Percentiles rank a stretch among this genome's conserved stretches.
phyloP scores from a whole-genome alignment of 2,888 invertebrate species.

The Sturmia bella region DNA sequence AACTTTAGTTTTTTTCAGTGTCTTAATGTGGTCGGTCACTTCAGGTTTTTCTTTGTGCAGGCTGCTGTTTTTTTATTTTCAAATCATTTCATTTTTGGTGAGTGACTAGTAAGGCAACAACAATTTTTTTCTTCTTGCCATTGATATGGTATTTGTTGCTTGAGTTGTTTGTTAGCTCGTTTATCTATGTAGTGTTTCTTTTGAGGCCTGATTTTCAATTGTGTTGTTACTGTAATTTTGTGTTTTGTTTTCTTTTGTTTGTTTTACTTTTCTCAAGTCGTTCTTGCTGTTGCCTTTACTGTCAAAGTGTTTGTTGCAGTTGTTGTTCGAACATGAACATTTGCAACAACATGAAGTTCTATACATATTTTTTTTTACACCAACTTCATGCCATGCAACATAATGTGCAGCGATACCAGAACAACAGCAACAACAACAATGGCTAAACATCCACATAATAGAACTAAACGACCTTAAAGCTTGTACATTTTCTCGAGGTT shows the following conservation, averaged over 20 bases:
- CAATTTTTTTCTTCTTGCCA: constrained; percentile 19
- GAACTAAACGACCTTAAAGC: constrained; percentile 66
- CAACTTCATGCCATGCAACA: constrained; percentile 3
- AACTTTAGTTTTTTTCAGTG: constrained; percentile 58
- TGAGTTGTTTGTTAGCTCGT: constrained; percentile 6
- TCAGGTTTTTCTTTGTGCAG: constrained; percentile 38
- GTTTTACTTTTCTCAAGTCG: constrained; percentile 67
- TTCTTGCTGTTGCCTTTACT: constrained; percentile 8
- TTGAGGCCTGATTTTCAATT: constrained; percentile 52
- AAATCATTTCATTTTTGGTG: constrained; percentile 53
- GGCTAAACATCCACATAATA: constrained; percentile 45
- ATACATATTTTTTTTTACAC: constrained; percentile 24
- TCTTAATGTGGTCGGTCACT: constrained; percentile 44
- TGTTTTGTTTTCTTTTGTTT: too few species aligned
- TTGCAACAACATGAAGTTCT: constrained; percentile 48
- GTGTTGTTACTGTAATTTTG: constrained; percentile 67
- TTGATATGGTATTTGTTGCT: constrained; percentile 13
- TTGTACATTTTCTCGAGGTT: constrained; percentile 56
- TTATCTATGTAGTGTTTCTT: constrained; percentile 3
- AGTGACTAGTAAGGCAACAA: constrained; percentile 50
- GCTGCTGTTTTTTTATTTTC: constrained; percentile 1
- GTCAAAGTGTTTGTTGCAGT: constrained; percentile 17
- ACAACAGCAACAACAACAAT: constrained; percentile 40
- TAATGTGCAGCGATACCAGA: background rate
- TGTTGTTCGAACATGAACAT: constrained; percentile 37